Base-by-base conservation (phyloP, 2,888 invertebrate species). In the Cryptocephalus moraei region DNA sequence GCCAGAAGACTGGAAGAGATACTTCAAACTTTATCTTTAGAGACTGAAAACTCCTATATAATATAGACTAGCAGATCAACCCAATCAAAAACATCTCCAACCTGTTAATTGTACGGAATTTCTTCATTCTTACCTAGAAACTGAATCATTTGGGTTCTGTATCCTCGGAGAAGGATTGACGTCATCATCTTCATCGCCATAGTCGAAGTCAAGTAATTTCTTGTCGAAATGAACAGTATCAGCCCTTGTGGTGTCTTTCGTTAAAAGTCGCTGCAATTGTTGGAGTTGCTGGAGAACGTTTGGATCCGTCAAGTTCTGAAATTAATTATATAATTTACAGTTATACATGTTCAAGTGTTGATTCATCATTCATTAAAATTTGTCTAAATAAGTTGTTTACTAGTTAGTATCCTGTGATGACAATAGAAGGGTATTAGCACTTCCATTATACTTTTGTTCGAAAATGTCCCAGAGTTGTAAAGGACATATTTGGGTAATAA, bases 151-250 rank as follows among this genome's bases (percentile, higher is more conserved):
- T 10, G 64, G 61, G 10, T 65, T 63, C n/a, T 65, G 63, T 12
- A 66, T 65, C 52, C 73, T 72, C 0, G 76, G 76, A 32, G 71
- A 74, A 9, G 69, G 66, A 56, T 69, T 69, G 45, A 77, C 80
- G 36, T 85, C 84, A n/a, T 91, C 91, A 46, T 91, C 91, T 53
- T 92, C 92, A 58, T 91, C 91, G 47, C 88, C 91, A 66, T 93
- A 93, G 70, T 93, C 92, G 69, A 90, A 93, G 70, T 92, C 87
- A 49, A 93, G 72, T 11, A 92, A 71, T 65, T 91, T 90, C 63
- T 89, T 81, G 66, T 88, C 88, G 68, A 89, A 89, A 65, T 87
- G 87, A 4, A 84, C 78, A 1, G 73, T 64, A 34, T 67, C 61
- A 4, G 60, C 58, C 53, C 73, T 72, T 22, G 57, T 64, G 9